Conservation (phyloP, 2,888 invertebrate genomes). For the Aplocera efformata region DNA sequence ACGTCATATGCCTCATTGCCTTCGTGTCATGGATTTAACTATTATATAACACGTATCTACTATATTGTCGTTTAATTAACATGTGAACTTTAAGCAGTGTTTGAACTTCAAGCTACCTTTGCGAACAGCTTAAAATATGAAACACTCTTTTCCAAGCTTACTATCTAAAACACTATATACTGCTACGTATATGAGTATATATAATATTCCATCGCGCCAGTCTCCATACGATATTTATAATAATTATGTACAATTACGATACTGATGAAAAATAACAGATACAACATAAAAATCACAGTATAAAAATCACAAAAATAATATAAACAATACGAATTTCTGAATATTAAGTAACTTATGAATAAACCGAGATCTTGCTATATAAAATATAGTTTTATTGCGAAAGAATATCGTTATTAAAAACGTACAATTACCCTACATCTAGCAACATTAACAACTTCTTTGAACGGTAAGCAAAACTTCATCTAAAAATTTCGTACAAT, state of each 20-base stretch:
- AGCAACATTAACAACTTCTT: constrained; percentile 71
- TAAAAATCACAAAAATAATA: constrained; percentile 50
- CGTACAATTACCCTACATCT: constrained; percentile 58
- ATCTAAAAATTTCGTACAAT: constrained; percentile 52
- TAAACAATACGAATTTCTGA: constrained; percentile 30
- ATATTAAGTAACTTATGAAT: constrained; percentile 42
- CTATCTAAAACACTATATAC: constrained; percentile 19
- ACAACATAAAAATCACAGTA: constrained; percentile 59
- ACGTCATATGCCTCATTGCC: constrained; percentile 31
- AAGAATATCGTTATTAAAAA: constrained; percentile 57
- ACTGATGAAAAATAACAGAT: constrained; percentile 38
- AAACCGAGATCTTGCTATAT: constrained; percentile 60
- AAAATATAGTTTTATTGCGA: constrained; percentile 68
- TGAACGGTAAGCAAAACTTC: constrained; percentile 71
- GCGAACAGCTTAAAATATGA: constrained; percentile 16
- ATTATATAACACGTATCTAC: constrained; percentile 5
- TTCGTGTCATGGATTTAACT: constrained; percentile 15
- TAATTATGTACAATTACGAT: constrained; percentile 41
- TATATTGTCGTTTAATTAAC: constrained; percentile 19
- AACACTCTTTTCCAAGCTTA: constrained; percentile 27
- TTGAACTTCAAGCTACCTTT: constrained; percentile 24
- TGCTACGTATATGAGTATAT: constrained; percentile 24
- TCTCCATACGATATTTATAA: constrained; percentile 50
- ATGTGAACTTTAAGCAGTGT: constrained; percentile 46
- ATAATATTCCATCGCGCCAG: constrained; percentile 48